These are phyloP conservation scores for Acanthochromis polyacanthus DNA, from an alignment of 2,113 vertebrate species.

Conservation along the genomic window DNA sequence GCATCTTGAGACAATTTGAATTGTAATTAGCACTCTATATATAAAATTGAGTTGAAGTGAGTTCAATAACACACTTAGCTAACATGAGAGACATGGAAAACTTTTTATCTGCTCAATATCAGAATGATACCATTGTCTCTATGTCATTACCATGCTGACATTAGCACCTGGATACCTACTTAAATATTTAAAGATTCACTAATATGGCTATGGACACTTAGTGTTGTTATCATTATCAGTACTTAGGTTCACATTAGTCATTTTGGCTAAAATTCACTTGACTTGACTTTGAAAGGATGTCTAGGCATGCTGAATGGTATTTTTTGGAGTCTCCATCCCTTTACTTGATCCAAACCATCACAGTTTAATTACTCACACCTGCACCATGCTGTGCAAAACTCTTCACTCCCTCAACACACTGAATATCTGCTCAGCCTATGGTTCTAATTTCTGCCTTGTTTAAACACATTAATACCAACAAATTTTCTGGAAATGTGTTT, in stretches of 20 bases:
- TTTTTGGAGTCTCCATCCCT: not conserved
- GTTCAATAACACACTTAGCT: too few species aligned
- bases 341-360: not conserved
- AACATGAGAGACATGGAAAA: too few species aligned
- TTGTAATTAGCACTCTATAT: too few species aligned
- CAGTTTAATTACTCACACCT: slow-evolving; percentile 5
- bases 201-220: not conserved
- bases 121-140: too few species aligned
- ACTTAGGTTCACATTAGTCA: not conserved
- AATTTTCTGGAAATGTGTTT: slow-evolving; percentile 41
- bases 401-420: not conserved
- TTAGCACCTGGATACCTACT: not conserved
- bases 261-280: not conserved
- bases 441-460: slow-evolving; percentile 38
- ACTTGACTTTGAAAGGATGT: slow-evolving; percentile 22
- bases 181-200: not conserved
- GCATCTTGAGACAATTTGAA: too few species aligned
- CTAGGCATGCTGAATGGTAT: slow-evolving; percentile 2
- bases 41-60: too few species aligned
- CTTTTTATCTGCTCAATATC: too few species aligned
- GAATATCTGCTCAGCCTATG: not conserved
- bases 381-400: not conserved
- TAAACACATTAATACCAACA: slow-evolving; percentile 39
- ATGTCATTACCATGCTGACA: not conserved
- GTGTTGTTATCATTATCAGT: not conserved